These are phyloP conservation scores for Drosophila paracracens DNA, from an alignment of 2,888 invertebrate species.

Conservation along the genomic window DNA sequence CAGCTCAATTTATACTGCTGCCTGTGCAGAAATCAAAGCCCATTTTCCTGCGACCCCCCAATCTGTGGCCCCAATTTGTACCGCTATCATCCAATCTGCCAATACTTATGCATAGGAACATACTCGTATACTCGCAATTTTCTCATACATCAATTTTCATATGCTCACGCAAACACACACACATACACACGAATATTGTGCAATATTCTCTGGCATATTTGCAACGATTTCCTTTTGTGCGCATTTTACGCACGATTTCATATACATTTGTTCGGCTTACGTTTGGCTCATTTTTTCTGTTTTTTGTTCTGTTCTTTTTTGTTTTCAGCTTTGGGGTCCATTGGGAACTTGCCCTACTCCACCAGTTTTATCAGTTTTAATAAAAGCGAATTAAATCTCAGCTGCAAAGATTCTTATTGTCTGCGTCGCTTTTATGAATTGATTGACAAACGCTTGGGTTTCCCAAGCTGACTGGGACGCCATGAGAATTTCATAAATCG, in stretches of 20 bases:
- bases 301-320: conserved; percentile 20
- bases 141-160: conserved; percentile 76
- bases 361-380: conserved; percentile 59
- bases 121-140: conserved; percentile 54
- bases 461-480: not conserved
- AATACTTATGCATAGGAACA: conserved; percentile 35
- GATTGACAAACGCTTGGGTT: conserved; percentile 44
- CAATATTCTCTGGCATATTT: conserved; percentile 59
- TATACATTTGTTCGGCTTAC: conserved; percentile 72
- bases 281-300: conserved; percentile 22
- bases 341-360: conserved; percentile 16
- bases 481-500: not conserved
- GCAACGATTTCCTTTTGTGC: conserved; percentile 69
- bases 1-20: conserved; percentile 58
- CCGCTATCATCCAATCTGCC: conserved; percentile 48
- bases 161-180: conserved; percentile 36
- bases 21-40: conserved; percentile 66
- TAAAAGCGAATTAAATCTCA: conserved; percentile 61
- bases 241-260: conserved; percentile 78
- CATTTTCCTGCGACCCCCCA: conserved; percentile 35
- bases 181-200: conserved; percentile 37
- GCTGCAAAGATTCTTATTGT: conserved; percentile 43
- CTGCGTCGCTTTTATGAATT: conserved; percentile 39
- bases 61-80: conserved; percentile 41
- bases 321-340: conserved; percentile 33